Evolutionary conservation across 2,113 vertebrate species (phyloP).

Genomic region (Etheostoma cragini): DNA sequence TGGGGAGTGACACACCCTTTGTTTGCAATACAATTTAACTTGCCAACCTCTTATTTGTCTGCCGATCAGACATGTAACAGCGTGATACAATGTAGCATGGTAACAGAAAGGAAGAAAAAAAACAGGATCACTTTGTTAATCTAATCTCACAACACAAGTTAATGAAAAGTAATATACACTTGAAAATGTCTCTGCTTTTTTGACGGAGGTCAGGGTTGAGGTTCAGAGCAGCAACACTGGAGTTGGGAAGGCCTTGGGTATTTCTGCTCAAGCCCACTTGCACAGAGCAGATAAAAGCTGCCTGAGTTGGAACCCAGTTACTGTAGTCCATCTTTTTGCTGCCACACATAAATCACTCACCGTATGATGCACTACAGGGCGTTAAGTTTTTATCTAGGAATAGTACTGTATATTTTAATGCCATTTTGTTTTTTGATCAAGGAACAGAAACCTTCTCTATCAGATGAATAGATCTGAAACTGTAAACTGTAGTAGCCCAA

Average conservation of each 20-base stretch:
- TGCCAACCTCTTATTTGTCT: no score
- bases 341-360: background rate
- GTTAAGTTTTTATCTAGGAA: background rate
- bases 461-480: conserved; percentile 37
- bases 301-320: conserved; percentile 28
- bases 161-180: background rate
- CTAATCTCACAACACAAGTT: background rate
- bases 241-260: background rate
- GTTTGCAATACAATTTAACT: no score
- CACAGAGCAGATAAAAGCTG: background rate
- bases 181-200: background rate
- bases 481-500: background rate
- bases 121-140: background rate
- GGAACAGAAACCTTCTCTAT: conserved; percentile 56
- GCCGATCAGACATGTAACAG: background rate
- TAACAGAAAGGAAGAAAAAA: no score
- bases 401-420: background rate
- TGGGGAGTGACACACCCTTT: no score
- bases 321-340: conserved; percentile 12
- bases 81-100: background rate
- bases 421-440: background rate
- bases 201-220: conserved; percentile 10
- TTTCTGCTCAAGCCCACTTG: background rate
- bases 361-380: background rate
- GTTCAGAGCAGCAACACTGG: background rate